Evolutionary conservation across 2,113 vertebrate genomes (phyloP).

Genomic region (Scytalopus superciliaris): DNA sequence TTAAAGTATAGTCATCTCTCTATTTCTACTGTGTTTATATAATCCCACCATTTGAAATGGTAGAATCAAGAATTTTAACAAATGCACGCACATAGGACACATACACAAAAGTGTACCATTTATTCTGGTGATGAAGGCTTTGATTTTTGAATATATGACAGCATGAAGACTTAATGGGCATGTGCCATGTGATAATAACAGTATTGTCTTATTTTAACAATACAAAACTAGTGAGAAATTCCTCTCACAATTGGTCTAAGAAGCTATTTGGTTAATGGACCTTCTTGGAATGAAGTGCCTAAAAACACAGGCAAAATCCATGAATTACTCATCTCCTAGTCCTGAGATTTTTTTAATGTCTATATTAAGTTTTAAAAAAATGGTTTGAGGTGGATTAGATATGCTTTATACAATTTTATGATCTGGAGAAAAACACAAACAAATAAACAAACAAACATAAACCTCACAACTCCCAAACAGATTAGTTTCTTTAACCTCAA

Average conservation of each 20-base stretch:
- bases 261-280: neutral
- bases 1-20: neutral
- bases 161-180: neutral
- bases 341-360: neutral
- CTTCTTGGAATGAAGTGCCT: neutral
- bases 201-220: neutral
- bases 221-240: neutral
- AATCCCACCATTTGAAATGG: neutral
- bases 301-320: neutral
- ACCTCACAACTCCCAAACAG: rapidly evolving
- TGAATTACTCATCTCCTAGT: neutral
- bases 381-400: neutral
- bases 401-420: neutral
- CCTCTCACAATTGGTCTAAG: neutral
- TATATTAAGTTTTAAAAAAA: no score
- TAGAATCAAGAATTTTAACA: neutral
- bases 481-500: neutral
- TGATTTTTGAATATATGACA: neutral
- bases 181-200: neutral
- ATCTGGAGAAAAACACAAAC: neutral
- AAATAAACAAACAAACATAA: neutral
- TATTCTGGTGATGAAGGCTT: neutral
- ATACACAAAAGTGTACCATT: neutral
- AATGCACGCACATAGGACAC: neutral
- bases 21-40: neutral